Conservation (phyloP, 2,797 vertebrate species). For the Aselliscus stoliczkanus region DNA sequence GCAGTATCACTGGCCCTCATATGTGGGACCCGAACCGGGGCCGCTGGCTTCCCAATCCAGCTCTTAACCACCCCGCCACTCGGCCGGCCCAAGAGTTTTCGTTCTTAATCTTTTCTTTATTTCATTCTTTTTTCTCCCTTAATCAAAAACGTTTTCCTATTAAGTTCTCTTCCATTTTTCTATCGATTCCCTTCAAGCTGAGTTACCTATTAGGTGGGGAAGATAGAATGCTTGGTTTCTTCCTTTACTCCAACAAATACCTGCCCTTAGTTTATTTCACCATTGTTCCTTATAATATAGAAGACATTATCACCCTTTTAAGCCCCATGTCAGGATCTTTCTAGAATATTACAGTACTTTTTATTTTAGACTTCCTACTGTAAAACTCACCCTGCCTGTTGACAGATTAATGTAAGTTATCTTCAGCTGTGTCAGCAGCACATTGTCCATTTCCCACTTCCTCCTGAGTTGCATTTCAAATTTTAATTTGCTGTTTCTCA, state of each 20-base stretch:
- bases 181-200: background rate
- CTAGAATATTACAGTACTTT: background rate
- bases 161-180: background rate
- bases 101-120: background rate
- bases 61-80: no score
- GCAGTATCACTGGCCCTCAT: no score
- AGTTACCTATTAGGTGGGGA: background rate
- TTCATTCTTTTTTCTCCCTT: background rate
- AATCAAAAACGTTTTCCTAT: background rate
- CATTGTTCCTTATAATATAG: background rate
- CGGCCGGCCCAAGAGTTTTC: no score
- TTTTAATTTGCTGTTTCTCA: background rate
- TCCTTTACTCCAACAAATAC: background rate
- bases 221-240: constrained; percentile 3
- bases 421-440: background rate
- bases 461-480: constrained; percentile 18
- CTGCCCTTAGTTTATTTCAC: constrained; percentile 28
- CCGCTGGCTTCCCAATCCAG: no score
- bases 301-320: background rate
- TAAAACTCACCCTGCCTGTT: background rate
- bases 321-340: background rate
- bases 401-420: constrained; percentile 3
- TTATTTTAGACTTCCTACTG: background rate
- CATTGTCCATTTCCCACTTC: background rate
- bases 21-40: no score